Evolutionary conservation across 2,888 invertebrate species (phyloP).

Genomic region (Podotricha telesiphe): DNA sequence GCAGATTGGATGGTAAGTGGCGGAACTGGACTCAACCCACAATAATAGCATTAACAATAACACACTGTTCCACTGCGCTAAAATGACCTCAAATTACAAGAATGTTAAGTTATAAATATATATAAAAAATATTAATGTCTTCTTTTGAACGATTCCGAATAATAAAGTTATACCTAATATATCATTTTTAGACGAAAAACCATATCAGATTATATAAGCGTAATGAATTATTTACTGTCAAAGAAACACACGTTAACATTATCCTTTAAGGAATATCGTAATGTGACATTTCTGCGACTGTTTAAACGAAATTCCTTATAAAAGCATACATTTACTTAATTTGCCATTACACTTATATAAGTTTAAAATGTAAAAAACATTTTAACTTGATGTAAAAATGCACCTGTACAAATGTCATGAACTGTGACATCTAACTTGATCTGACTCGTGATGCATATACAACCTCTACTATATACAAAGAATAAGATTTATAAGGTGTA

Average conservation of each 20-base stretch:
- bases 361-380: background rate
- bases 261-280: background rate
- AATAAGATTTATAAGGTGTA: background rate
- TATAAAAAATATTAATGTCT: too few relatives aligned
- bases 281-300: background rate
- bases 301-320: conserved; percentile 6
- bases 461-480: background rate
- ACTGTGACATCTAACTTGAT: conserved; percentile 30
- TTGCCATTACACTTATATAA: conserved; percentile 5
- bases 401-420: conserved; percentile 33
- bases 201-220: background rate
- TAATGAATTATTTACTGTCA: background rate
- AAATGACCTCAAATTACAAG: too few relatives aligned
- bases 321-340: conserved; percentile 2
- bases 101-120: too few relatives aligned
- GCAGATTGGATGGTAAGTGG: too few relatives aligned
- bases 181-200: background rate
- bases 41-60: too few relatives aligned
- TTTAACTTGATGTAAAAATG: conserved; percentile 15
- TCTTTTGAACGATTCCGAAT: too few relatives aligned
- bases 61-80: too few relatives aligned
- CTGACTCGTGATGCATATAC: conserved; percentile 26
- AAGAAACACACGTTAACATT: background rate
- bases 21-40: too few relatives aligned
- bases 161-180: too few relatives aligned